Percentiles rank a stretch among this genome's conserved stretches.
phyloP scores from a whole-genome alignment of 2,888 invertebrate species.

The Meloe dianella region DNA sequence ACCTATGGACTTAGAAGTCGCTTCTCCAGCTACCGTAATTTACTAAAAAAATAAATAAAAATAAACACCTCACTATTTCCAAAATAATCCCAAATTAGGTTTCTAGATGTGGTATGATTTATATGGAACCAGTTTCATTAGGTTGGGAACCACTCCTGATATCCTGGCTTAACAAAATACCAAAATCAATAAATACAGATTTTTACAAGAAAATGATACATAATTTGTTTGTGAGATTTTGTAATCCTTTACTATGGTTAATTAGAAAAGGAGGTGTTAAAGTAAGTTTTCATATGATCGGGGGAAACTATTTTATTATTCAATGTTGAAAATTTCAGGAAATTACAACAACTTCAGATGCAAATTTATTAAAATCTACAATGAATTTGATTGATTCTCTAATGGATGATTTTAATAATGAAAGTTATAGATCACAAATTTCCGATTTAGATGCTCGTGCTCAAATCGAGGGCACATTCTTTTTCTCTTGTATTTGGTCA shows the following conservation, averaged over 20 bases:
- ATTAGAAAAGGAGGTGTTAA: constrained; percentile 72
- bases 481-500: constrained; percentile 93
- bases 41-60: no score
- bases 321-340: constrained; percentile 66
- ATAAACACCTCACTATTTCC: no score
- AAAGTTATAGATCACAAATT: constrained; percentile 68
- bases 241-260: constrained; percentile 78
- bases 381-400: constrained; percentile 90
- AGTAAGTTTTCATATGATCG: constrained; percentile 34
- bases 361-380: constrained; percentile 80
- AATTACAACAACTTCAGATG: constrained; percentile 84
- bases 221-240: constrained; percentile 77
- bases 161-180: constrained; percentile 74
- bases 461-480: constrained; percentile 89
- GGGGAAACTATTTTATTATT: constrained; percentile 39
- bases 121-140: constrained; percentile 87
- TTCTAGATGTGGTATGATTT: constrained; percentile 96
- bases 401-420: constrained; percentile 85
- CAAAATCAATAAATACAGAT: not conserved
- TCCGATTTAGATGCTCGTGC: constrained; percentile 84
- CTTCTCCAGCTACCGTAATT: constrained; percentile 84
- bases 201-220: not conserved
- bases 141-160: constrained; percentile 88
- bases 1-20: constrained; percentile 94
- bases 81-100: constrained; percentile 62